Evolutionary conservation across 2,113 vertebrate species (phyloP), one percentile per base, ranked within the genome.

Genomic region (Acanthochromis polyacanthus): DNA sequence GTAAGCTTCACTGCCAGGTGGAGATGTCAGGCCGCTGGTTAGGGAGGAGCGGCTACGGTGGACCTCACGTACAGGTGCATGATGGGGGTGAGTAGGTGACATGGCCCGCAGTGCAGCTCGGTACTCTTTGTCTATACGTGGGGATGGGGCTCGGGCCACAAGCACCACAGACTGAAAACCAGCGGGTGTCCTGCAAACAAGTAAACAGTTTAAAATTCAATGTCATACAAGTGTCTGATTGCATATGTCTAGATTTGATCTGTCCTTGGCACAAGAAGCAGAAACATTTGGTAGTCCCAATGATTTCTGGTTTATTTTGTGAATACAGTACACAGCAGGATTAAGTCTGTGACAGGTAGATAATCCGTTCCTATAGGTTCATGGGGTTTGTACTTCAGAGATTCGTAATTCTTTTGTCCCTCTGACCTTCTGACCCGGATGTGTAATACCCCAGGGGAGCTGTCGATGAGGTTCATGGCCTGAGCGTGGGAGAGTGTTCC

Each of bases 381-480:
- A n/a, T 64, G 22, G 19, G 23, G 2, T 25, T 25, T 25, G 25
- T 25, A 25, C 14, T 22, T 67, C n/a, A 56, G 3, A 76, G 4
- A 64, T 3, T 30, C 6, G 9, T 70, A 15, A 52, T 19, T 43
- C 0, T 51, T 78, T 62, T 43, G 52, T 63, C 59, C 43, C n/a
- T 40, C 81, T 95, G 95, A 99, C 98, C 98, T 96, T 92, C 89
- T 96, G 32, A 99, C 95, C 0, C 93, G 88, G 72, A 99, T 97
- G 85, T 93, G 92, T 84, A 96, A 92, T 14, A 78, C 92, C 76
- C 95, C 96, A 0, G 95, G 93, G 56, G 96, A 96, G 80, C 95
- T 95, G 85, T 99, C 98, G 0, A 99, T 97, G 85, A 99, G 95
- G 85, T 95, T 95, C 98, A 99, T 98, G 80, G 97, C 97, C 78